Evolutionary conservation across 1,140 invertebrate genomes (phyloP), one percentile per base, ranked within the genome.

Genomic region (Eriosoma lanigerum): DNA sequence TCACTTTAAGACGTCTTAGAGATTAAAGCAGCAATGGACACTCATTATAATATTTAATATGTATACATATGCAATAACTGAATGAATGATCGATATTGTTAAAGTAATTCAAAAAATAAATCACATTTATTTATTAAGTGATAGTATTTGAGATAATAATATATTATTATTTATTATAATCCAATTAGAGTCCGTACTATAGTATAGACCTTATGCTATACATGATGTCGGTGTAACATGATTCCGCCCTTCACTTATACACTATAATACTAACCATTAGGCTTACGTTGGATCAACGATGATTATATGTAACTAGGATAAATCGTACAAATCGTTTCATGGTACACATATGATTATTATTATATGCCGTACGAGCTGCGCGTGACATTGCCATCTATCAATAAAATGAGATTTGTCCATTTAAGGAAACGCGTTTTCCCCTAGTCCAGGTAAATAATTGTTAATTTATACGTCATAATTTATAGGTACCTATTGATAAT

Each of bases 361-460:
- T 10, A 26, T 38, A 38, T 38, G 8, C 32, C 48, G n/a, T 12
- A 26, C 32, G 8, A 21, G 24, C 58, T 26, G 32, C 21, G 56
- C 58, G n/a, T 52, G 26, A n/a, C 52, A 75, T 76, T 76, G 38
- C 73, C 26, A 75, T 75, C 58, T 60, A 76, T 76, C 52, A 73
- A 73, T 58, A 76, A 76, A 76, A 76, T 32, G 70, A 29, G 21
- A 26, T 48, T 21, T 26, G 26, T 9, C 52, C 73, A 15, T 76
- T 38, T 76, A 76, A 26, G 32, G 73, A 76, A 76, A 76, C 54
- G 4, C 12, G 73, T 76, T 76, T 76, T 76, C 48, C 15, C 21
- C 17, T 38, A 48, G 66, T 68, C 66, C 66, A 8, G 38, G 21
- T 24, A 48, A 48, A 68, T 68, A 68, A 48, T 48, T 68, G 1